Evolutionary conservation across 2,888 invertebrate genomes (phyloP).

Genomic region (Drosophila anceps): DNA sequence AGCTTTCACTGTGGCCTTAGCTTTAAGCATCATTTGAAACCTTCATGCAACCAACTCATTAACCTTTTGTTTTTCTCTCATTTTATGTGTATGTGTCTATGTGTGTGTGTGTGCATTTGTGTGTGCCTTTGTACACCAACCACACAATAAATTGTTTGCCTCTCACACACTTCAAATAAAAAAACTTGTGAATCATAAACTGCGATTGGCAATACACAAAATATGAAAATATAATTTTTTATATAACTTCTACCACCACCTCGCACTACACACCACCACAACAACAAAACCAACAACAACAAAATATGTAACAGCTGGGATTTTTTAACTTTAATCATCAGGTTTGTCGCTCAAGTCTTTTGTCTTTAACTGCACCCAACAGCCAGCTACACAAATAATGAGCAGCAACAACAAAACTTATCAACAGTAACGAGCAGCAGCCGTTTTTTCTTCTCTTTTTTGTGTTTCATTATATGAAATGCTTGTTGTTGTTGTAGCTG

Average conservation of each 20-base stretch:
- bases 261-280: constrained; percentile 30
- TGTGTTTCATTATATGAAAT: constrained; percentile 12
- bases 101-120: constrained; percentile 25
- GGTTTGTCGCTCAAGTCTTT: constrained; percentile 85
- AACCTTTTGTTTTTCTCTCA: constrained; percentile 47
- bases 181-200: constrained; percentile 35
- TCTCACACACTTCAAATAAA: constrained; percentile 36
- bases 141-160: constrained; percentile 33
- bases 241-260: constrained; percentile 35
- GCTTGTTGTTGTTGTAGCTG: constrained; percentile 30
- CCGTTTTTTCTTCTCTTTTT: constrained; percentile 26
- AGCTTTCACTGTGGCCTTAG: constrained; percentile 50
- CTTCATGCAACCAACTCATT: constrained; percentile 49
- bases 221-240: constrained; percentile 20
- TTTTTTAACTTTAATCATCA: constrained; percentile 85
- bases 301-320: constrained; percentile 81
- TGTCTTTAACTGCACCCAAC: constrained; percentile 67
- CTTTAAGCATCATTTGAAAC: constrained; percentile 28
- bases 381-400: constrained; percentile 33
- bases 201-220: constrained; percentile 43
- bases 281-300: constrained; percentile 40
- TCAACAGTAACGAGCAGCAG: constrained; percentile 48
- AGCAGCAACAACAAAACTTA: constrained; percentile 43
- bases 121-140: constrained; percentile 25
- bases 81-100: constrained; percentile 32